phyloP scores from a whole-genome alignment of 2,797 vertebrate species.

The Phoebastria nigripes region DNA sequence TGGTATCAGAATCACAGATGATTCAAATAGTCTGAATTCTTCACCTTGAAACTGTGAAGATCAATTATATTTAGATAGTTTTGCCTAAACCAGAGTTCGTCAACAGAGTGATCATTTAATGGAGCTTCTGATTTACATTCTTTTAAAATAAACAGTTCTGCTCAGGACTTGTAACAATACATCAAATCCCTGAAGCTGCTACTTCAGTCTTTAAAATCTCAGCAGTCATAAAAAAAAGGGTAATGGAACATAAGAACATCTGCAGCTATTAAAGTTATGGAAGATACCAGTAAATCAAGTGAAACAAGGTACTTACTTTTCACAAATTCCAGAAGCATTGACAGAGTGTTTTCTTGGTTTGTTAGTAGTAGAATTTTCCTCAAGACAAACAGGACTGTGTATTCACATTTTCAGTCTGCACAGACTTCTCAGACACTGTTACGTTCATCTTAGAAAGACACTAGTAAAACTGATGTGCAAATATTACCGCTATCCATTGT shows the following conservation, averaged over 20 bases:
- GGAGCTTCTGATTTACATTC: background rate
- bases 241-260: background rate
- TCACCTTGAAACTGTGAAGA: background rate
- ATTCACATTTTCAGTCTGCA: background rate
- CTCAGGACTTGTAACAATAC: background rate
- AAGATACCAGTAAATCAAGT: background rate
- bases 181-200: background rate
- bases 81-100: background rate
- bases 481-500: background rate
- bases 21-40: background rate
- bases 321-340: background rate
- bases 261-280: background rate
- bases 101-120: background rate
- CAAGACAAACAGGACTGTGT: background rate
- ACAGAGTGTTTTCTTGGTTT: background rate
- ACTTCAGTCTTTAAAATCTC: background rate
- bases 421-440: background rate
- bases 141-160: background rate
- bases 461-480: background rate
- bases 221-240: background rate
- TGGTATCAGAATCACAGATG: background rate
- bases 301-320: background rate
- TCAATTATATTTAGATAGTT: background rate
- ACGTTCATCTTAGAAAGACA: background rate
- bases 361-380: background rate